These are phyloP conservation scores for Tretioscincus oriximinensis DNA, from an alignment of 2,113 vertebrate genomes.

Conservation along the genomic window DNA sequence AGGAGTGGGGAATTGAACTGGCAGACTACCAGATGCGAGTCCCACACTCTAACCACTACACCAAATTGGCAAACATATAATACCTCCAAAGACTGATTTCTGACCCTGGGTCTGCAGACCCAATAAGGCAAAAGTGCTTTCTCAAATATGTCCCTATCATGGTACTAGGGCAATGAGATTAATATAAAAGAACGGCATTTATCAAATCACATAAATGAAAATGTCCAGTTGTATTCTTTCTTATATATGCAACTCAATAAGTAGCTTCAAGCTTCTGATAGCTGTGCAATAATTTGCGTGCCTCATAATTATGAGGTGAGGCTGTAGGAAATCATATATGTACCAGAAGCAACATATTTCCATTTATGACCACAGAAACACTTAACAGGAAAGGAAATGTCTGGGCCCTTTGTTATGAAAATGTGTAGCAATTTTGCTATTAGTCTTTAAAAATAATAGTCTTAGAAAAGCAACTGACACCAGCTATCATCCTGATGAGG, in stretches of 20 bases:
- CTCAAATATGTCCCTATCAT: too few relatives aligned
- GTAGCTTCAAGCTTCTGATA: background rate
- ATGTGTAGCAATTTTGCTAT: background rate
- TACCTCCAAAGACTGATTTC: too few relatives aligned
- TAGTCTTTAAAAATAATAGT: background rate
- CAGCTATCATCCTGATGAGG: background rate
- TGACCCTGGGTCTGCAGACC: too few relatives aligned
- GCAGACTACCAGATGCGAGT: too few relatives aligned
- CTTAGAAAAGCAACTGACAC: background rate
- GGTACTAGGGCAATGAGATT: too few relatives aligned
- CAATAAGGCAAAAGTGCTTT: too few relatives aligned
- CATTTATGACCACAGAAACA: background rate
- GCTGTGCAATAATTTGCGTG: background rate
- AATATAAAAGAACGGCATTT: too few relatives aligned
- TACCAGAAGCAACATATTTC: background rate
- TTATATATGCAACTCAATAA: background rate
- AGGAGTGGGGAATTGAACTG: too few relatives aligned
- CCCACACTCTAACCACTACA: too few relatives aligned
- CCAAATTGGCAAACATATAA: too few relatives aligned
- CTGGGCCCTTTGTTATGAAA: background rate
- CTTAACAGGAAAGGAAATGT: background rate
- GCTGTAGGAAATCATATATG: background rate
- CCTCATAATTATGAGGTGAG: background rate
- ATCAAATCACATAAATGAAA: too few relatives aligned
- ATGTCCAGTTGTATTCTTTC: too few relatives aligned